Evolutionary conservation across 2,113 vertebrate genomes (phyloP).

Genomic region (Bufo gargarizans): DNA sequence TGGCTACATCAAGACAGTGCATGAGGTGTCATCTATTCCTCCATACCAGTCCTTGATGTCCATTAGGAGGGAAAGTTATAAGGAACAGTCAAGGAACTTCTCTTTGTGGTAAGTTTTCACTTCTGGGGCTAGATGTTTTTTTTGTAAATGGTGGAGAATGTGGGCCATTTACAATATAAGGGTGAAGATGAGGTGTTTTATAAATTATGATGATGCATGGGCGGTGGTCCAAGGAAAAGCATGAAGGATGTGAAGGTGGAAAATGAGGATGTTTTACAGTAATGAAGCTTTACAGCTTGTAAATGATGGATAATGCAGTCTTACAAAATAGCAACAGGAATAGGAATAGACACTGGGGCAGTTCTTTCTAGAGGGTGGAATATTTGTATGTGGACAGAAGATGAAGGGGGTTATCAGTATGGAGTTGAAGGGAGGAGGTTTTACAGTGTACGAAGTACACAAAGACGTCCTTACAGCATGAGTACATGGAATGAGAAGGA

Average conservation of each 20-base stretch:
- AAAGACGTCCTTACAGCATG: no score
- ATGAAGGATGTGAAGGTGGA: neutral
- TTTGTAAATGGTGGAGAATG: neutral
- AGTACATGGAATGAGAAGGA: no score
- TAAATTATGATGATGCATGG: neutral
- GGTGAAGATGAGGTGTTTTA: neutral
- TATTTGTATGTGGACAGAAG: no score
- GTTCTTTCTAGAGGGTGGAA: no score
- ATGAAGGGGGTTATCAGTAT: neutral
- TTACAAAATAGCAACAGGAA: no score
- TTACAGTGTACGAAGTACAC: no score
- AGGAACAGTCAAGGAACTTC: neutral
- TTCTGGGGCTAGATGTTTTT: neutral
- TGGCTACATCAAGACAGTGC: conserved; percentile 3
- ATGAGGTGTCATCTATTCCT: neutral
- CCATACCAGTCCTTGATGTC: neutral
- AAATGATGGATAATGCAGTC: no score
- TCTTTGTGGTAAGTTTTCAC: neutral
- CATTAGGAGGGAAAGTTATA: neutral
- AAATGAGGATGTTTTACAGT: neutral
- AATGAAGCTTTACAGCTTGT: neutral
- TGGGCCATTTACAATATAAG: neutral
- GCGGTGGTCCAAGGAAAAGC: neutral
- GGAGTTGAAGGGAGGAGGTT: no score
- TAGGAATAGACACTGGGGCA: no score